phyloP scores from a whole-genome alignment of 2,888 invertebrate genomes.

The Sipha maydis region DNA sequence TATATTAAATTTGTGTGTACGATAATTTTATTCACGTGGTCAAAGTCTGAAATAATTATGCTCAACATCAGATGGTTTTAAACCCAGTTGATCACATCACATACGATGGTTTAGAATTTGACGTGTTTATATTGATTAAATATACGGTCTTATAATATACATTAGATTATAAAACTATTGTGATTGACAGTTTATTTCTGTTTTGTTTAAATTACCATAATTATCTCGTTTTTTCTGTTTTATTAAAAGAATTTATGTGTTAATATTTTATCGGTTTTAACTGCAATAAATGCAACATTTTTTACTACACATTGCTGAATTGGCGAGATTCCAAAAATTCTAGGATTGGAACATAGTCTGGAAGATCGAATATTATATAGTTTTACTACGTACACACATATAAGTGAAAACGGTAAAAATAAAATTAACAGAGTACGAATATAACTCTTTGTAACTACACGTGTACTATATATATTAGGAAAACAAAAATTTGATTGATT shows the following conservation, averaged over 20 bases:
- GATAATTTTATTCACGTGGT: not conserved
- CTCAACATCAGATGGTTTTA: not conserved
- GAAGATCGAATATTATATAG: not conserved
- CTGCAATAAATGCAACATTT: not conserved
- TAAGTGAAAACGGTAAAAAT: not conserved
- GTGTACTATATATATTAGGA: too few relatives aligned
- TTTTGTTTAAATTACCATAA: not conserved
- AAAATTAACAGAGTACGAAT: constrained; percentile 2
- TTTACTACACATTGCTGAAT: not conserved
- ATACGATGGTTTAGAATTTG: not conserved
- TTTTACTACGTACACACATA: not conserved
- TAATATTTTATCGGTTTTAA: not conserved
- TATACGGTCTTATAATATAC: not conserved
- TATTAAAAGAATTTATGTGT: not conserved
- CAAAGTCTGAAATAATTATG: not conserved
- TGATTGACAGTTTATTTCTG: not conserved
- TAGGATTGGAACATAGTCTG: not conserved
- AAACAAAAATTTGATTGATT: too few relatives aligned
- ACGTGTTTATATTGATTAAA: not conserved
- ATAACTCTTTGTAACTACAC: not conserved
- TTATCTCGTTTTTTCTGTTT: not conserved
- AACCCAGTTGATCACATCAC: not conserved
- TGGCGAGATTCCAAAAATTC: not conserved
- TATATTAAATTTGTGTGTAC: not conserved
- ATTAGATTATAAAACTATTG: not conserved